Conservation (phyloP, 1,140 invertebrate genomes). For the Agrilus planipennis region DNA sequence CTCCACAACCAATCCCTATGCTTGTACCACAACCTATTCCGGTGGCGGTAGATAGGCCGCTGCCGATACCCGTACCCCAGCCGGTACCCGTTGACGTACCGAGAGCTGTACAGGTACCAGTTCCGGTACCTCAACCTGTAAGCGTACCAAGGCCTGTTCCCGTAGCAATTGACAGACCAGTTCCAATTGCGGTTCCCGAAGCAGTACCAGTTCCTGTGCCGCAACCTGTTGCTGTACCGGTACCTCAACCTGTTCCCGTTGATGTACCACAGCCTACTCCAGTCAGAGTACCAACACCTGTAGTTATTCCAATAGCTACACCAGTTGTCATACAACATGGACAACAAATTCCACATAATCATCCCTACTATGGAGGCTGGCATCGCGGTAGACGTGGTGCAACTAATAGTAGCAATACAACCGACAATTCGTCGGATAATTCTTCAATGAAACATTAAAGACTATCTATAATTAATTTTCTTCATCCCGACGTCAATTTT, state of each 20-base stretch:
- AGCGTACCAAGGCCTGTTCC: constrained; percentile 13
- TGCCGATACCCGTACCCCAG: constrained; percentile 7
- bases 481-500: no score
- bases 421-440: no score
- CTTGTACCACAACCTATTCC: constrained; percentile 3
- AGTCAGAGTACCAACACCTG: constrained; percentile 22
- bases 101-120: constrained; percentile 17
- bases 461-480: no score
- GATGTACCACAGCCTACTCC: constrained; percentile 22
- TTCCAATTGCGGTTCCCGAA: constrained; percentile 9
- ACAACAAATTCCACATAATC: no score
- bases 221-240: constrained; percentile 15
- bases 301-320: constrained; percentile 42
- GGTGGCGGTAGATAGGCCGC: not conserved
- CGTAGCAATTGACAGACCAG: constrained; percentile 11
- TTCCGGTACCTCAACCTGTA: constrained; percentile 14
- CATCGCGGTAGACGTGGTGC: constrained; percentile 4
- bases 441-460: no score
- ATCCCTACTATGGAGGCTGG: constrained; percentile 12
- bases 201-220: constrained; percentile 13
- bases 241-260: constrained; percentile 26
- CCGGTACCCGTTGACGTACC: constrained; percentile 16
- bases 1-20: constrained; percentile 11
- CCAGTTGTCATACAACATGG: constrained; percentile 33
- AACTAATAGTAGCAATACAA: no score